These are phyloP conservation scores for Mastomys natalensis DNA, from an alignment of 2,113 vertebrate species.

Conservation along the genomic window DNA sequence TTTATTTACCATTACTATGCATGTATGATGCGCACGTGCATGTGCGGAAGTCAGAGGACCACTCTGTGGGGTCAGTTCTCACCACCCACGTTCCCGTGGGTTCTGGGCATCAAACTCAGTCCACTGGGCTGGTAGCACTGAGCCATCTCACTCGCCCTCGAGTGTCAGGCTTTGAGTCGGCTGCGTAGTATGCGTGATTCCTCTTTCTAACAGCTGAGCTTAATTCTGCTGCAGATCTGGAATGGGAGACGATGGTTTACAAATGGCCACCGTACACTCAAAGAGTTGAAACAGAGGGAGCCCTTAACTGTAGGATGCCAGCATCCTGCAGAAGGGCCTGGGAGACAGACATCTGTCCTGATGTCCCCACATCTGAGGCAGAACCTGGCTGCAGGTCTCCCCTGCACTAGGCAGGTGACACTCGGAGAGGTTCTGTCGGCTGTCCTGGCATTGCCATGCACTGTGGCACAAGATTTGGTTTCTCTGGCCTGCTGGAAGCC, in stretches of 20 bases:
- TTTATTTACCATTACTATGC: not conserved
- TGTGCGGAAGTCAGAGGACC: not conserved
- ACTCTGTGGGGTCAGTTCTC: not conserved
- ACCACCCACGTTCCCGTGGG: not conserved
- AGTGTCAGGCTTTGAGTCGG: not conserved
- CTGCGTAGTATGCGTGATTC: rapidly evolving
- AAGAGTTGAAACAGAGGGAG: not conserved
- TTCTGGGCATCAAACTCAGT: not conserved
- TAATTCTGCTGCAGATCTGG: not conserved
- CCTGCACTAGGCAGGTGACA: not conserved
- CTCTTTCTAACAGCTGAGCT: not conserved
- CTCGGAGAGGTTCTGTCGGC: not conserved
- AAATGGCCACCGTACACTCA: not conserved
- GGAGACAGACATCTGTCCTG: not conserved
- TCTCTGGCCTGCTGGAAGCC: not conserved
- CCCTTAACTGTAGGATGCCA: too few species aligned
- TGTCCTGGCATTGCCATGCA: not conserved
- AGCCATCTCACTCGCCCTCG: not conserved
- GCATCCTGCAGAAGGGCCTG: not conserved
- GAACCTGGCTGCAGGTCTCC: not conserved
- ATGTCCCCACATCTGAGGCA: not conserved
- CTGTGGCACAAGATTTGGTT: not conserved
- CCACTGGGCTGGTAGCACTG: not conserved
- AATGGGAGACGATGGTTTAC: not conserved
- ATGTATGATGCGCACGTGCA: too few species aligned